Conservation (phyloP, 1,140 invertebrate genomes). For the Chrysomallon squamiferum region DNA sequence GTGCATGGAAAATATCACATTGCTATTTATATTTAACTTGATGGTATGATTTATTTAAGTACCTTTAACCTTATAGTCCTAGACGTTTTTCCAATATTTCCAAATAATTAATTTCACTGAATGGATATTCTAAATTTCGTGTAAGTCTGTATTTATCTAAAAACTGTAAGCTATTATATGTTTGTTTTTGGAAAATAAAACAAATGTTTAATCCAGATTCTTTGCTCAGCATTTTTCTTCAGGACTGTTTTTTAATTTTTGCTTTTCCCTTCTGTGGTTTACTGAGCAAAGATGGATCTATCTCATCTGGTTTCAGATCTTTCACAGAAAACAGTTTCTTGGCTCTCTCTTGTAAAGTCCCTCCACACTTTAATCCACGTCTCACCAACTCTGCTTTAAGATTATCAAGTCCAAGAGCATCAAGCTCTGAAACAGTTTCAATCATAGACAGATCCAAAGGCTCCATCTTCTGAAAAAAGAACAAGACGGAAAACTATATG, state of each 20-base stretch:
- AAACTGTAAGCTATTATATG: no score
- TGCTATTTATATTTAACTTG: no score
- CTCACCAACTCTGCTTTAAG: slow-evolving; percentile 57
- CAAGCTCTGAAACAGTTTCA: slow-evolving; percentile 43
- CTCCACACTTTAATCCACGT: slow-evolving; percentile 63
- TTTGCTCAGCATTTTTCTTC: no score
- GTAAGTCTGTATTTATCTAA: no score
- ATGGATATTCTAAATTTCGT: no score
- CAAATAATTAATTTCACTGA: no score
- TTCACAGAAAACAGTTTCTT: slow-evolving; percentile 62
- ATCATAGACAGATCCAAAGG: slow-evolving; percentile 48
- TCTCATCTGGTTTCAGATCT: slow-evolving; percentile 55
- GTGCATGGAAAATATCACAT: no score
- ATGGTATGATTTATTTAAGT: no score
- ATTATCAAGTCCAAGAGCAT: slow-evolving; percentile 58
- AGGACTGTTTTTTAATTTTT: slow-evolving; percentile 19
- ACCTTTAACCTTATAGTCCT: no score
- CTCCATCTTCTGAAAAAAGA: slow-evolving; percentile 11
- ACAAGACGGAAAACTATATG: neutral
- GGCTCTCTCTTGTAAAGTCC: slow-evolving; percentile 61
- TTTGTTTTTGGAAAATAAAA: no score
- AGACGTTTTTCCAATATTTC: no score
- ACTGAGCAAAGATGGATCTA: slow-evolving; percentile 55
- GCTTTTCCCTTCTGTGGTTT: slow-evolving; percentile 49
- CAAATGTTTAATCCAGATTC: no score